These are phyloP conservation scores for Rhagophthalmus giganteus DNA, from an alignment of 2,888 invertebrate genomes.

Conservation along the genomic window DNA sequence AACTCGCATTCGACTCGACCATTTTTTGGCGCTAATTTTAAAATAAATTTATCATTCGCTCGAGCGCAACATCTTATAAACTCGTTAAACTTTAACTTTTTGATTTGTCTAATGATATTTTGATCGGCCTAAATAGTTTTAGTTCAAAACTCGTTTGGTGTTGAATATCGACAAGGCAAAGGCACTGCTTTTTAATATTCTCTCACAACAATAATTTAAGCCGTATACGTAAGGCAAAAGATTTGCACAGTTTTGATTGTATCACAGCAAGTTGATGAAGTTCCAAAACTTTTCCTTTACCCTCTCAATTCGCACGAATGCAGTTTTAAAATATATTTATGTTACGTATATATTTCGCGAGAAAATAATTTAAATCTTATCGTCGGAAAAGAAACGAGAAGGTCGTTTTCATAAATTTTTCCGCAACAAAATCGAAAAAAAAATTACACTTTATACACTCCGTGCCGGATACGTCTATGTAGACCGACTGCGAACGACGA, in stretches of 20 bases:
- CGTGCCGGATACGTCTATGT: constrained; percentile 39
- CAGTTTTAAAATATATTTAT: too few species aligned
- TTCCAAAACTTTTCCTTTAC: too few species aligned
- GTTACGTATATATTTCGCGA: too few species aligned
- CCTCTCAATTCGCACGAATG: too few species aligned
- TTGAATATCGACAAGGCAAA: constrained; percentile 39
- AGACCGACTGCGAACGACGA: constrained; percentile 31
- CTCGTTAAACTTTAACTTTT: constrained; percentile 39
- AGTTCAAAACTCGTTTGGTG: constrained; percentile 32
- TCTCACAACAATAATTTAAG: constrained; percentile 43
- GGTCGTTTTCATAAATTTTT: too few species aligned
- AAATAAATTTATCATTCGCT: constrained; percentile 20
- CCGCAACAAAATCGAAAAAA: constrained; percentile 3
- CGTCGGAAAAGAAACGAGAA: too few species aligned
- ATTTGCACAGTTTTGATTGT: constrained; percentile 47
- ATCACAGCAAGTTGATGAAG: constrained; percentile 53
- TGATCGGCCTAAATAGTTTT: background rate
- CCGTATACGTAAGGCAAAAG: constrained; percentile 49
- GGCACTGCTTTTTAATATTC: constrained; percentile 45
- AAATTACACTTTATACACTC: constrained; percentile 17
- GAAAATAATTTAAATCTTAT: too few species aligned
- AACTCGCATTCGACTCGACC: constrained; percentile 54
- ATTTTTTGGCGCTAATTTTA: constrained; percentile 40
- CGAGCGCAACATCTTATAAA: constrained; percentile 27
- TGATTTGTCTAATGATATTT: constrained; percentile 21